Evolutionary conservation across 2,888 invertebrate genomes (phyloP).

Genomic region (Harmothoe impar): DNA sequence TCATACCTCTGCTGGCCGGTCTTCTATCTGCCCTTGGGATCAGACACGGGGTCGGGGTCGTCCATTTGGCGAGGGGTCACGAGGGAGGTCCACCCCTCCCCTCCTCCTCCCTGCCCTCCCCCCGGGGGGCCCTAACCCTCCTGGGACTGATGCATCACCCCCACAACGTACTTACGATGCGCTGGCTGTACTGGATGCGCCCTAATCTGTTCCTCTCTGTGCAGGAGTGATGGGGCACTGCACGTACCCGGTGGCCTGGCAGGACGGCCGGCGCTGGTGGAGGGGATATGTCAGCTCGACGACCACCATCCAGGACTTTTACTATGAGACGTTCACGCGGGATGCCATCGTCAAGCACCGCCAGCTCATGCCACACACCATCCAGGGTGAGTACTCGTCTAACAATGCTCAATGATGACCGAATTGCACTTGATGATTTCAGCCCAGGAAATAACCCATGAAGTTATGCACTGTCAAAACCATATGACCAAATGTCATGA

Average conservation of each 20-base stretch:
- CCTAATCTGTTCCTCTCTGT: conserved; percentile 30
- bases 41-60: not conserved
- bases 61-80: conserved; percentile 18
- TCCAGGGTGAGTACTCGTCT: conserved; percentile 22
- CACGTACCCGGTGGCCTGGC: conserved; percentile 53
- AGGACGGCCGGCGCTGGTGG: conserved; percentile 54
- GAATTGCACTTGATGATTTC: no score
- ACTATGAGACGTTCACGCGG: conserved; percentile 56
- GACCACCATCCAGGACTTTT: conserved; percentile 53
- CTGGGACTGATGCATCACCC: not conserved
- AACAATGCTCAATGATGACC: not conserved
- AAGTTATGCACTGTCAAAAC: no score
- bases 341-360: conserved; percentile 54
- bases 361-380: conserved; percentile 56
- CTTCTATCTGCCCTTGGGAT: not conserved
- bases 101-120: not conserved
- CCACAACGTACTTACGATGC: conserved; percentile 29
- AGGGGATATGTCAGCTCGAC: conserved; percentile 53
- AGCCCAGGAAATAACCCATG: no score
- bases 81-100: not conserved
- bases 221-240: conserved; percentile 59
- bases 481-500: no score
- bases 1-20: not conserved
- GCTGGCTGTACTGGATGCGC: conserved; percentile 11
- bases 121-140: not conserved